Evolutionary conservation across 2,797 vertebrate genomes (phyloP).

Genomic region (Anas bahamensis): DNA sequence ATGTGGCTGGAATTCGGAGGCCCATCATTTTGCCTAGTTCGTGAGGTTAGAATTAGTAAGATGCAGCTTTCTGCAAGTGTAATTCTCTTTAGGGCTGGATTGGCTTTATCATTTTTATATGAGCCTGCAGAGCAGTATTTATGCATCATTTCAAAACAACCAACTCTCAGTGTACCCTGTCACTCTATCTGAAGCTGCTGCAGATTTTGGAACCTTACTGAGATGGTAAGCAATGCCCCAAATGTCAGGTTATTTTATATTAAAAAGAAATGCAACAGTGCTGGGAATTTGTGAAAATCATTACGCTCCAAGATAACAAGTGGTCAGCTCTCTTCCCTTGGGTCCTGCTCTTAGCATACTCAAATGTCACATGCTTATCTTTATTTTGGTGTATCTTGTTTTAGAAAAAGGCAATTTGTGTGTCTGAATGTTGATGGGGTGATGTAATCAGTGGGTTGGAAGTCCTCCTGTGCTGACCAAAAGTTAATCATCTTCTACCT

Average conservation of each 20-base stretch:
- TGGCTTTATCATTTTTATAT: not conserved
- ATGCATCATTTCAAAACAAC: not conserved
- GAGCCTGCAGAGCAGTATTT: not conserved
- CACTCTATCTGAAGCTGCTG: not conserved
- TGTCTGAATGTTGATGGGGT: not conserved
- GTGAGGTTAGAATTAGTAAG: not conserved
- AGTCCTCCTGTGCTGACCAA: not conserved
- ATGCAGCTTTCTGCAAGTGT: not conserved
- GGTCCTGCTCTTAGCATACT: not conserved
- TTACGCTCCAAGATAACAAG: not conserved
- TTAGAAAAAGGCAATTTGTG: not conserved
- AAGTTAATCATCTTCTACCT: not conserved
- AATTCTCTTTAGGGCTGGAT: not conserved
- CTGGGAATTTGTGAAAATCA: not conserved
- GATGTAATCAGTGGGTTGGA: not conserved
- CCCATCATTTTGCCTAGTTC: not conserved
- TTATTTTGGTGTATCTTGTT: not conserved
- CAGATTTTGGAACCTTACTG: not conserved
- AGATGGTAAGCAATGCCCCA: not conserved
- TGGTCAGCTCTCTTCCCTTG: not conserved
- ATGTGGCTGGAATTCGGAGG: slow-evolving; percentile 8
- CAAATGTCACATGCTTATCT: not conserved
- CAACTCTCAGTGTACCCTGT: not conserved
- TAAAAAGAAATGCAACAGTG: not conserved
- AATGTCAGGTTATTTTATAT: not conserved